Evolutionary conservation across 2,113 vertebrate genomes (phyloP).

Genomic region (Camelus bactrianus): DNA sequence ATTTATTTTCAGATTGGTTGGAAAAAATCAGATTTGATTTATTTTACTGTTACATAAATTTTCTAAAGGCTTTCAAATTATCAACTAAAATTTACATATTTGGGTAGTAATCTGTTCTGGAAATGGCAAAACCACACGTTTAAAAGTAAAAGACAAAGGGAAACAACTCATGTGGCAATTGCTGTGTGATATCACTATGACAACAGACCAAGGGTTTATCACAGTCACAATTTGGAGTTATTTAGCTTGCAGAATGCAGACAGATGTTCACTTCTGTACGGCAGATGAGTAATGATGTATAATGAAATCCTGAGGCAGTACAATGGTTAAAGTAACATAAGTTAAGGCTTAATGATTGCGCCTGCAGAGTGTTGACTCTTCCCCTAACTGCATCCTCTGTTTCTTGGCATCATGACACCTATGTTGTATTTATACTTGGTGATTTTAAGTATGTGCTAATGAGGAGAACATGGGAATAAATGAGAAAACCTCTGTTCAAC

Average conservation of each 20-base stretch:
- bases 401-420: not conserved
- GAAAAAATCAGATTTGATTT: not conserved
- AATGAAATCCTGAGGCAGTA: conserved; percentile 3
- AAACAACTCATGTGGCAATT: not conserved
- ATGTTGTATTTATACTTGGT: not conserved
- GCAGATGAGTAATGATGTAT: not conserved
- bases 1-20: not conserved
- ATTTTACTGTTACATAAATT: conserved; percentile 20
- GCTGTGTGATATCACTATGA: not conserved
- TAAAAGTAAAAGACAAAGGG: conserved; percentile 1
- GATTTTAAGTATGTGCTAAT: not conserved
- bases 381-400: not conserved
- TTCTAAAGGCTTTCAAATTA: not conserved
- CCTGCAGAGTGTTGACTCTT: not conserved
- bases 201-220: not conserved
- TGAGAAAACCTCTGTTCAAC: not conserved
- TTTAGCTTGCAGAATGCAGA: not conserved
- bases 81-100: not conserved
- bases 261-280: not conserved
- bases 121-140: not conserved
- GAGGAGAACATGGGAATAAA: not conserved
- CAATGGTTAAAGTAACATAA: not conserved
- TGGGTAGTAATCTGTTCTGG: not conserved
- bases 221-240: not conserved
- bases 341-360: not conserved